Percentiles rank a stretch among this genome's conserved stretches.
Evolutionary conservation across 2,888 invertebrate species (phyloP).

Genomic region (Eupithecia subumbrata): DNA sequence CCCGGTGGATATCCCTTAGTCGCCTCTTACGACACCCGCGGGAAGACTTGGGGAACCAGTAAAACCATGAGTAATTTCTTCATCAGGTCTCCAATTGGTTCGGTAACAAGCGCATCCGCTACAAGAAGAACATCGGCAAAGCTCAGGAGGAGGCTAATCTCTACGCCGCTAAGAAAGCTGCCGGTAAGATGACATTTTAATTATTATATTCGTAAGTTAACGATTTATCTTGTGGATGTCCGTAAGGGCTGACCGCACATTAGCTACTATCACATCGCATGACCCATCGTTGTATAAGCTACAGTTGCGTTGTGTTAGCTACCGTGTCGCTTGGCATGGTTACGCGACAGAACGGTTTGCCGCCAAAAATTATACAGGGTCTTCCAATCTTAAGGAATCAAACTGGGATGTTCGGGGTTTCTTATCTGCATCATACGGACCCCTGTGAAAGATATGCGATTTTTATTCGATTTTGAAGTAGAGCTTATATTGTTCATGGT

Average conservation of each 20-base stretch:
- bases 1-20: too few relatives aligned
- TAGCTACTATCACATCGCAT: background rate
- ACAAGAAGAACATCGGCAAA: slow-evolving; percentile 99
- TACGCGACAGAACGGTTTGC: background rate
- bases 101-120: slow-evolving; percentile 99
- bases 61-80: background rate
- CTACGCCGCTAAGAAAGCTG: slow-evolving; percentile 99
- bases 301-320: background rate
- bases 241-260: background rate
- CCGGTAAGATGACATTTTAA: slow-evolving; percentile 81
- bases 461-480: background rate
- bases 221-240: slow-evolving; percentile 3
- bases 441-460: background rate
- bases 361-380: background rate
- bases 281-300: background rate
- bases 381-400: background rate
- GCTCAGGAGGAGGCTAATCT: slow-evolving; percentile 99
- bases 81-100: slow-evolving; percentile 95
- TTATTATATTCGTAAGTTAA: background rate
- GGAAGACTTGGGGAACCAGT: too few relatives aligned
- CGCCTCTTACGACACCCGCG: too few relatives aligned
- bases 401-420: background rate
- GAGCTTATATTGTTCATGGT: background rate
- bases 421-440: background rate
- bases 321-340: too few relatives aligned